Base-by-base conservation (phyloP, 2,797 vertebrate species). In the Atherinosoma microstoma region DNA sequence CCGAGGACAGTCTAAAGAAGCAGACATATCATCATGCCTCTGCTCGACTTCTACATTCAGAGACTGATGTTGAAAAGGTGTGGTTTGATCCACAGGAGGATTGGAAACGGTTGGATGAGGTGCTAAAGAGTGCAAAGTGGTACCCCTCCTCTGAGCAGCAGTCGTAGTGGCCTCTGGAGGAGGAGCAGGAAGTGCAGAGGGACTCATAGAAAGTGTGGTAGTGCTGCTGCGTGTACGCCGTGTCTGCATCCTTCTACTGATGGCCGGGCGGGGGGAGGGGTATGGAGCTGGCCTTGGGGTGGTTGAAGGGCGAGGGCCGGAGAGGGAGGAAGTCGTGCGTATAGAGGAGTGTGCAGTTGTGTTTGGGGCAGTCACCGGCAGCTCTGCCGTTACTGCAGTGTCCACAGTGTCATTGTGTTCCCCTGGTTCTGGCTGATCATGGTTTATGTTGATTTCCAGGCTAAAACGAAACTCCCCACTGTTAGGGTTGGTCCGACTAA, bases 361-460 rank as follows among this genome's bases (percentile, higher is more conserved):
- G 66, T 75, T 85, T 8, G 85, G 76, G 38, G 84, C 64, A 22
- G 87, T 74, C 64, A 78, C 74, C 4, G 90, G 82, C n/a, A 88
- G 78, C 70, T 95, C 94, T 53, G 88, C 68, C 0, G 86, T 35
- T 53, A 94, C 94, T 42, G 85, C 69, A 1, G 87, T 53, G 38
- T 94, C 93, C 10, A 76, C 78, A 13, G 84, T 35, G 36, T 95
- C 95, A 27, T 76, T 92, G 70, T 95, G 94, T 73, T 95, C 94
- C 32, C 93, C 94, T 0, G 92, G 90, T 66, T 96, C 95, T 27
- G 95, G 96, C 84, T 96, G 96, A 83, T 98, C 97, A 0, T 98
- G 97, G 89, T 97, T 98, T 84, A 98, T 96, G 87, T 98, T 97
- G 86, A 99, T 98, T 93, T 99, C 97, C 35, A 98, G 93, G 86